Evolutionary conservation across 2,797 vertebrate genomes (phyloP).

Genomic region (Eremophila alpestris): DNA sequence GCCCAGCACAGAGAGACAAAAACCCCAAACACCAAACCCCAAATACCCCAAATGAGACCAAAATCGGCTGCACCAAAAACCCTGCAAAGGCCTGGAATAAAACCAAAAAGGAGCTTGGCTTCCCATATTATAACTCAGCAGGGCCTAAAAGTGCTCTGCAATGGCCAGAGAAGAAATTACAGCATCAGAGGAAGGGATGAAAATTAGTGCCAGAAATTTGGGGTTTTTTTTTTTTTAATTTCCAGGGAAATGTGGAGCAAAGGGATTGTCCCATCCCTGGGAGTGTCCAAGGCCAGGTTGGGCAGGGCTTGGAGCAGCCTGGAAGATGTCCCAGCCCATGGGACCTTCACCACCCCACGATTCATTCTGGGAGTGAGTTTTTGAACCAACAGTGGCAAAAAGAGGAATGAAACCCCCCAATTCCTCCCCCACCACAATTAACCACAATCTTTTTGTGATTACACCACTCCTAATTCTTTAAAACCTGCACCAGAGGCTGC

Average conservation of each 20-base stretch:
- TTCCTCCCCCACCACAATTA: background rate
- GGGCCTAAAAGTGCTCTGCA: fast-evolving
- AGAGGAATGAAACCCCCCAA: background rate
- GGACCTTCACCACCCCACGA: fast-evolving
- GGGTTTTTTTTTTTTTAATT: background rate
- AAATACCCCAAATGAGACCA: background rate
- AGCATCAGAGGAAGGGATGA: background rate
- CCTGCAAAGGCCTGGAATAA: fast-evolving
- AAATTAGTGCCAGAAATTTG: background rate
- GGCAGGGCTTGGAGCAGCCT: background rate
- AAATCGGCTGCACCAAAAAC: background rate
- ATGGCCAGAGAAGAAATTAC: background rate
- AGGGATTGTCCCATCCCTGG: background rate
- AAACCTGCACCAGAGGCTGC: background rate
- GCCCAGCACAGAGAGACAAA: background rate
- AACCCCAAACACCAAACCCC: background rate
- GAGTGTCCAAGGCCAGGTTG: fast-evolving
- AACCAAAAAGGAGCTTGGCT: background rate
- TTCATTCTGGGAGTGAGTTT: fast-evolving
- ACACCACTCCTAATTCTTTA: background rate
- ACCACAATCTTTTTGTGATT: background rate
- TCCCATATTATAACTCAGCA: background rate
- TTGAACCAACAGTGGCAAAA: background rate
- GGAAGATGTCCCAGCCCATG: background rate
- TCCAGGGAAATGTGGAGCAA: background rate